A percentile compares a stretch with the other conserved stretches of the same genome.
Conservation (phyloP, 2,888 invertebrate genomes). For the Drepana falcataria region DNA sequence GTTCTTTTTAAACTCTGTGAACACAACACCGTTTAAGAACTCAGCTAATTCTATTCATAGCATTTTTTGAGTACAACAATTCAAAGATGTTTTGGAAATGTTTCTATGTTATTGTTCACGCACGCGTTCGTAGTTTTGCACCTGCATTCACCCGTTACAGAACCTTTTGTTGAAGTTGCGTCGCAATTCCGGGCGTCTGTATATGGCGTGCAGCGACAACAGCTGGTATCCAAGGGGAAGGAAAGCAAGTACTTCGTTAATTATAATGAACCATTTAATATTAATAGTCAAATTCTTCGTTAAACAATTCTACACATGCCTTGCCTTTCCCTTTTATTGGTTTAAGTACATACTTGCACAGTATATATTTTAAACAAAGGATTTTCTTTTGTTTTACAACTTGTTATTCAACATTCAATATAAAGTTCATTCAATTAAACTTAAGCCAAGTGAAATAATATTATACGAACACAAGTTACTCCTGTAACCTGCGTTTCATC, state of each 20-base stretch:
- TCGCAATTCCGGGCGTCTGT: constrained; percentile 1
- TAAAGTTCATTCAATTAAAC: constrained; percentile 1
- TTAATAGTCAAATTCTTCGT: neutral
- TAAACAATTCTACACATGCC: too few relatives aligned
- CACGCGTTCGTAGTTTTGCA: constrained; percentile 9
- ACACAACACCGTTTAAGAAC: neutral
- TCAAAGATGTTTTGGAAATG: constrained; percentile 6
- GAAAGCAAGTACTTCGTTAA: neutral
- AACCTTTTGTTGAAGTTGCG: neutral
- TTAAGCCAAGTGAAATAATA: constrained; percentile 7
- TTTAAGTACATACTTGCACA: too few relatives aligned
- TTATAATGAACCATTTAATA: neutral
- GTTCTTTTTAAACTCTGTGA: neutral
- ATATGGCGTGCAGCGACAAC: neutral
- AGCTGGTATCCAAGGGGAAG: constrained; percentile 2
- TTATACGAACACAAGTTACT: constrained; percentile 25
- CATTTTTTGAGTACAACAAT: neutral
- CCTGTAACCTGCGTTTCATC: constrained; percentile 36
- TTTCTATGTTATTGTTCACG: constrained; percentile 9
- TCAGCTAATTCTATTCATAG: neutral
- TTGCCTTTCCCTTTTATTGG: too few relatives aligned
- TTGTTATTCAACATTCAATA: too few relatives aligned
- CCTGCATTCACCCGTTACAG: constrained; percentile 9
- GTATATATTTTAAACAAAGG: too few relatives aligned
- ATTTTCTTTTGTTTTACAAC: too few relatives aligned